Evolutionary conservation across 2,888 invertebrate species (phyloP), one percentile per base, ranked within the genome.

Genomic region (Zele albiditarsus): DNA sequence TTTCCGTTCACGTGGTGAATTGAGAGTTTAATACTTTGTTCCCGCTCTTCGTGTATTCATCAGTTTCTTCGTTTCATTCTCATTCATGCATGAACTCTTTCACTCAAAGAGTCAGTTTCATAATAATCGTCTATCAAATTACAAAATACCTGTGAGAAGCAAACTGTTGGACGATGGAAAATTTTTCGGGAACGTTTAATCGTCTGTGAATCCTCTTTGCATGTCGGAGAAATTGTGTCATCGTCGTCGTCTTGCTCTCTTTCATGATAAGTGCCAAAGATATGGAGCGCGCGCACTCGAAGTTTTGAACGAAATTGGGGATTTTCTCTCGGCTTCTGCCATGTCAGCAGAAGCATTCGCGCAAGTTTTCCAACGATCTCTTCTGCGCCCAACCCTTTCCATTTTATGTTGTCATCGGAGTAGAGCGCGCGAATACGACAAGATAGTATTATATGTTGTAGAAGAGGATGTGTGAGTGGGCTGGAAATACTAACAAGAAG

Each of bases 271-370:
- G 74, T 74, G 63, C 63, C 25, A 49, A 69, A 74, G 74, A 74
- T 69, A 74, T 27, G 23, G n/a, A n/a, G 60, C 8, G 60, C 28
- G 16, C 53, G 65, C 42, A 60, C 67, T 60, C 42, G 27, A 73
- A 73, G 28, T 68, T 72, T 73, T 69, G 73, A 78, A 78, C 75
- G 77, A 79, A 79, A 80, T 80, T 79, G 80, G 77, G 76, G 77
- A 79, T 79, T 80, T 78, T 76, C 71, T 49, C 28, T n/a, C 62
- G n/a, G 62, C 63, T 31, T 28, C 31, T 68, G 68, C 53, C 62
- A 38, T 60, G 74, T 74, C 74, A 74, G 74, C 74, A 69, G 69
- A 68, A 74, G 27, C 27, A 69, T 62, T 33, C 33, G 28, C 49
- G 28, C 49, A 68, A 68, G 68, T 68, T 68, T 68, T 68, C 68